Base-by-base conservation (phyloP, 1,140 invertebrate species). In the Rhopalosiphum padi region DNA sequence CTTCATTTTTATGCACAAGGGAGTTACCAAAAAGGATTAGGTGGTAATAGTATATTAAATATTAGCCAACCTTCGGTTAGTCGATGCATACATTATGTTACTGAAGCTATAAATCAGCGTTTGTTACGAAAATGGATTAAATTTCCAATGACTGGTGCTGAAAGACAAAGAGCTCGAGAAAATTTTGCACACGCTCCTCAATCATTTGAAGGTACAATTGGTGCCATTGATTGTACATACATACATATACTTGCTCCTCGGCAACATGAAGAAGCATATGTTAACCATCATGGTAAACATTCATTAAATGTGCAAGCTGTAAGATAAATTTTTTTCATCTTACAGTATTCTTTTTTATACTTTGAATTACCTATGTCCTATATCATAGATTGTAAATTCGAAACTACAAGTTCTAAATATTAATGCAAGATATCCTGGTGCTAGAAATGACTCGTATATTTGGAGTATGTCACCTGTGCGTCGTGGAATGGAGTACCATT, bases 251-350 rank as follows among this genome's bases (percentile, higher is more conserved):
- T 68, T 68, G 60, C 60, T 68, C 60, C 60, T 68, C 60, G 25
- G 25, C 60, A 68, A 68, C 60, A 68, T 68, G 60, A 68, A 68
- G 60, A 68, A 68, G 60, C 23, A 68, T 95, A 94, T 94, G 94
- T 95, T 0, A 95, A 95, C 93, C 93, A 94, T 35, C 95, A 95
- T 94, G 91, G 92, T 68, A 95, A 95, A 90, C 94, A 95, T 94
- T 95, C 94, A 6, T 94, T 95, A 48, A 95, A 95, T 94, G 94
- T 94, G 6, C 94, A 95, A 94, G 90, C 94, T 85, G 94, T 94
- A 94, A 94, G 23, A 55, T 85, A 18, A 92, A 0, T 94, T 68
- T 68, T 90, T 51, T 86, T 93, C 55, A 94, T 53, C 90, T 83
- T 88, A 68, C n/a, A n/a, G n/a, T n/a, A n/a, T n/a, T n/a, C n/a